These are phyloP conservation scores for Microcebus griseorufus DNA, from an alignment of 2,113 vertebrate species.

Conservation along the genomic window DNA sequence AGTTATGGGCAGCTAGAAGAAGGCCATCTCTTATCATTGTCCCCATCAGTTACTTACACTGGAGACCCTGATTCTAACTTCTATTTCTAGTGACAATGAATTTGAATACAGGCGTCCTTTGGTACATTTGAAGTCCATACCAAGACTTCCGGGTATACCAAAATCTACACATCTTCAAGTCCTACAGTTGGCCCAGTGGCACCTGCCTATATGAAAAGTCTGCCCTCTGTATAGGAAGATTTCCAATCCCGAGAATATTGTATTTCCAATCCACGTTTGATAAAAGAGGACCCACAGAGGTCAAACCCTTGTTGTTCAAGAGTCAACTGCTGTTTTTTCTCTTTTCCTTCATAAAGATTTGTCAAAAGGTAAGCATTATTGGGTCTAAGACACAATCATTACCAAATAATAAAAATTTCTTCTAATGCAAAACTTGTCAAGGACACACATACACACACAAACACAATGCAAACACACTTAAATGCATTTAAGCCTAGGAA, in stretches of 20 bases:
- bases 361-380: neutral
- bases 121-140: neutral
- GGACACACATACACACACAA: neutral
- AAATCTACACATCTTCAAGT: neutral
- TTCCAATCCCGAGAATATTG: neutral
- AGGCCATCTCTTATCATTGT: neutral
- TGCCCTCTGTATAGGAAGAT: neutral
- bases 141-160: neutral
- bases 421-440: neutral
- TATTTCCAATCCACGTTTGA: neutral
- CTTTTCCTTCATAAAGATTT: neutral
- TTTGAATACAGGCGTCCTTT: neutral
- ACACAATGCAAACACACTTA: neutral
- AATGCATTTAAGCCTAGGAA: neutral
- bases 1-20: neutral
- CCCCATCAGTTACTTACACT: neutral
- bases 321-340: neutral
- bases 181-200: neutral
- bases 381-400: neutral
- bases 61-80: neutral
- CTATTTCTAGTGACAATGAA: neutral
- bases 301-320: neutral
- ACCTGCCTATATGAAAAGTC: neutral
- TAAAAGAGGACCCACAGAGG: neutral
- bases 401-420: neutral